phyloP scores from a whole-genome alignment of 2,113 vertebrate genomes.

The Cebidichthys violaceus region DNA sequence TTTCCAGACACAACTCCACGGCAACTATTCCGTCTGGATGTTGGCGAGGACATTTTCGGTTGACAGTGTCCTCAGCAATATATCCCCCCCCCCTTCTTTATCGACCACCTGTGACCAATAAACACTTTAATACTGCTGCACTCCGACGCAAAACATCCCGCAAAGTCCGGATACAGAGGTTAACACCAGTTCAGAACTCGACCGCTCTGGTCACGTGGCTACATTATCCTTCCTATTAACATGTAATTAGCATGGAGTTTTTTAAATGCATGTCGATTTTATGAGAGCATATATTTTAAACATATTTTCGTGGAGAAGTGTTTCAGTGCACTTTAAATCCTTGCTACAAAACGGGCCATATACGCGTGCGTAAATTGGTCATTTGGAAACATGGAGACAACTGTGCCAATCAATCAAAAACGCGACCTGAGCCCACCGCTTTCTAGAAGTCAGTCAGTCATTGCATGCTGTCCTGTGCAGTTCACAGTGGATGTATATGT shows the following conservation, averaged over 20 bases:
- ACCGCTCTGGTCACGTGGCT: conserved; percentile 59
- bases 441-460: too few relatives aligned
- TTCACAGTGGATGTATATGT: neutral
- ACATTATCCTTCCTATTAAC: neutral
- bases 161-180: conserved; percentile 7
- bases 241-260: neutral
- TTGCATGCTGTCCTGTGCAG: neutral
- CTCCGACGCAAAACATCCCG: conserved; percentile 44
- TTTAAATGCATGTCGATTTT: neutral
- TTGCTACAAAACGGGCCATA: fast-evolving
- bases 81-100: conserved; percentile 4
- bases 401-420: neutral
- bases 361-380: neutral
- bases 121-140: conserved; percentile 23
- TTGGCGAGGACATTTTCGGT: conserved; percentile 71
- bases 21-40: conserved; percentile 72
- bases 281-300: neutral
- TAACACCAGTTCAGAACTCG: conserved; percentile 34
- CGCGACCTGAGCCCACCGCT: neutral
- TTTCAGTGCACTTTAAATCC: neutral
- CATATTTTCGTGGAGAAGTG: neutral
- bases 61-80: neutral
- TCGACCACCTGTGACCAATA: conserved; percentile 1
- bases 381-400: neutral
- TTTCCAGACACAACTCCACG: conserved; percentile 57